Conservation (phyloP, 2,888 invertebrate species). For the Pecten maximus region DNA sequence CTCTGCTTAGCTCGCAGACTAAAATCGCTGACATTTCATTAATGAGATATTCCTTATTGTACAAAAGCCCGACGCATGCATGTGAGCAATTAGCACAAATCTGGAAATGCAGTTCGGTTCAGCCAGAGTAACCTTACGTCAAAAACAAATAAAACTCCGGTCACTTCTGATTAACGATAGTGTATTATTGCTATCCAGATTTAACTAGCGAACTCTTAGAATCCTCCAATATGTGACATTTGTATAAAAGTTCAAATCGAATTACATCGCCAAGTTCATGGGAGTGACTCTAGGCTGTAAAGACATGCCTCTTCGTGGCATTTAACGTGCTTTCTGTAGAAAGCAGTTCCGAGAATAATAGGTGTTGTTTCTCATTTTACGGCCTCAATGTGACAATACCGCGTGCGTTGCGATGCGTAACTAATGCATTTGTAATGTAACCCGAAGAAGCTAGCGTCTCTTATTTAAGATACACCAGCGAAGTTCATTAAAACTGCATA, state of each 20-base stretch:
- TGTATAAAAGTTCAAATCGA: background rate
- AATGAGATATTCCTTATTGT: too few species aligned
- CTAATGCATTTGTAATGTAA: background rate
- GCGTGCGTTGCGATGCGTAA: background rate
- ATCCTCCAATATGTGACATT: background rate
- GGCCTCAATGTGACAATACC: background rate
- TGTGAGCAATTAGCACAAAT: too few species aligned
- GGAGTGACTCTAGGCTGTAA: background rate
- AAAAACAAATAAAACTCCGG: background rate
- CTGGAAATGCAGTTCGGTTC: too few species aligned
- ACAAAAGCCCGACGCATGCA: too few species aligned
- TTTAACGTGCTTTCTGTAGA: background rate
- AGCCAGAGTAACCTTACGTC: too few species aligned
- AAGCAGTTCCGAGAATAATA: background rate
- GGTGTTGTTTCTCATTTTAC: background rate
- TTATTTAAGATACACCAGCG: background rate
- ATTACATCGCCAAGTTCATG: background rate
- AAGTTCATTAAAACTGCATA: background rate
- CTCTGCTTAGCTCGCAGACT: too few species aligned
- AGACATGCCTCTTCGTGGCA: background rate
- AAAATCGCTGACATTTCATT: too few species aligned
- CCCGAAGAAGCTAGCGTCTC: background rate
- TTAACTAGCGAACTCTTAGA: background rate
- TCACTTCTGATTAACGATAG: background rate
- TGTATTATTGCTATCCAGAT: background rate